These are phyloP conservation scores for Drosophila cyrtoloma DNA, from an alignment of 2,888 invertebrate genomes.

Conservation along the genomic window DNA sequence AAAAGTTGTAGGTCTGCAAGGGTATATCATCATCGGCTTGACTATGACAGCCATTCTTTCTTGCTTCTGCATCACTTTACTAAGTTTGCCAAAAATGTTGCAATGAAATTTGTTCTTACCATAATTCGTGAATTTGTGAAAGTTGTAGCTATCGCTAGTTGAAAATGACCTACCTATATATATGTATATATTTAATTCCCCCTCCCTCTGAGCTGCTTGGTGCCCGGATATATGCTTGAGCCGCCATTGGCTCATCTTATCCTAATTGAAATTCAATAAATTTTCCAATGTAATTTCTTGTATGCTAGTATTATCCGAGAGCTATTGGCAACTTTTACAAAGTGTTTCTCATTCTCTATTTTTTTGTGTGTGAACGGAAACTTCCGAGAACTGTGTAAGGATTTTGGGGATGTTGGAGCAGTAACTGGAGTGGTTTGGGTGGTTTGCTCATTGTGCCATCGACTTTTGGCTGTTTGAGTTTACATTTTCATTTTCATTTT, in stretches of 20 bases:
- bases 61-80: not conserved
- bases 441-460: constrained; percentile 34
- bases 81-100: not conserved
- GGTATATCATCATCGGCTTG: not conserved
- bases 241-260: not conserved
- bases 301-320: constrained; percentile 8
- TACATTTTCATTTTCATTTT: constrained; percentile 68
- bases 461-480: constrained; percentile 78
- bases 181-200: not conserved
- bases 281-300: constrained; percentile 5
- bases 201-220: not conserved
- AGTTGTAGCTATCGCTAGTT: not conserved
- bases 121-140: not conserved
- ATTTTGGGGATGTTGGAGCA: not conserved
- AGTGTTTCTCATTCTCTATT: constrained; percentile 37
- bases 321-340: constrained; percentile 62
- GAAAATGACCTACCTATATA: not conserved
- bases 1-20: not conserved
- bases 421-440: not conserved
- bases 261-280: constrained; percentile 21
- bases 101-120: not conserved
- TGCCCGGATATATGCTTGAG: not conserved
- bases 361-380: constrained; percentile 43
- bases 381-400: constrained; percentile 29
- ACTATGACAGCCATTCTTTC: accelerated